Percentiles rank a stretch among this genome's conserved stretches.
Conservation (phyloP, 2,113 vertebrate genomes). For the Bolborhynchus lineola region DNA sequence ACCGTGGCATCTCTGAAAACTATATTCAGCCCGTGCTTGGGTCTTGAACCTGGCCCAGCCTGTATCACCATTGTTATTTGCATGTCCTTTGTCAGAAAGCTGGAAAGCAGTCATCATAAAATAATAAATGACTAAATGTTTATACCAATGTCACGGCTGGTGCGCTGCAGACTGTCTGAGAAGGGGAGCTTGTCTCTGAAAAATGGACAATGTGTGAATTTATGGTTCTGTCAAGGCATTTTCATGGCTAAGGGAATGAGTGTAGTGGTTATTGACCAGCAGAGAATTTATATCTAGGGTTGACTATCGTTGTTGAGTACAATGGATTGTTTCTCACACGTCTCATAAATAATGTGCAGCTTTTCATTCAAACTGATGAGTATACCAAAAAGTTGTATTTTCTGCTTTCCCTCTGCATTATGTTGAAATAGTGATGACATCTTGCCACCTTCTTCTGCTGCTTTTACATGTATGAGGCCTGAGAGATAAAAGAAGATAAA, state of each 20-base stretch:
- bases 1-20: background rate
- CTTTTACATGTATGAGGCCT: slow-evolving; percentile 14
- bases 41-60: background rate
- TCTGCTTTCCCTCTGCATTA: slow-evolving; percentile 7
- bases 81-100: background rate
- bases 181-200: background rate
- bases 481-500: background rate
- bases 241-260: slow-evolving; percentile 25
- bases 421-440: slow-evolving; percentile 17
- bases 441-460: background rate
- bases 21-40: background rate
- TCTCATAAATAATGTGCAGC: slow-evolving; percentile 46
- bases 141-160: background rate
- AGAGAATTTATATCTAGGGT: slow-evolving; percentile 52
- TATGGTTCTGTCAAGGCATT: slow-evolving; percentile 50
- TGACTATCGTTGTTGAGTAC: slow-evolving; percentile 36
- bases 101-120: slow-evolving; percentile 1
- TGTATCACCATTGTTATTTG: background rate
- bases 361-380: slow-evolving; percentile 46
- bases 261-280: slow-evolving; percentile 54
- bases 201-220: slow-evolving; percentile 54
- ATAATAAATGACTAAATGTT: slow-evolving; percentile 37
- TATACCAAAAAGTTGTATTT: slow-evolving; percentile 33
- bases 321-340: background rate
- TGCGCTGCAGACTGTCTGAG: background rate